Evolutionary conservation across 2,113 vertebrate genomes (phyloP).

Genomic region (Cyprinodon tularosa): DNA sequence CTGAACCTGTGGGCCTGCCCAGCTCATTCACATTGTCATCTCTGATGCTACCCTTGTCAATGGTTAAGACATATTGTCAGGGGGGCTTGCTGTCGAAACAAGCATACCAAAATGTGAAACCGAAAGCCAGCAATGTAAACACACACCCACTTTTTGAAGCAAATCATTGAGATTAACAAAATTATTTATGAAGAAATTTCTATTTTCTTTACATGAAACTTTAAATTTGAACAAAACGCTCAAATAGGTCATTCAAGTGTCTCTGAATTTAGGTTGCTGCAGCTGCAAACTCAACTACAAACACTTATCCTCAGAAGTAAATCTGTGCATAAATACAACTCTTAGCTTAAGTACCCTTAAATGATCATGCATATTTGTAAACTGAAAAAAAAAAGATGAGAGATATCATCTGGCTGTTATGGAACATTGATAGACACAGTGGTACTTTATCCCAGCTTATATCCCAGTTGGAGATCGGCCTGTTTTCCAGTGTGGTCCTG

Average conservation of each 20-base stretch:
- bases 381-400: slow-evolving; percentile 24
- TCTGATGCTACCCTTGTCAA: no score
- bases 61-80: no score
- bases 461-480: no score
- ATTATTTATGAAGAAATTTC: not conserved
- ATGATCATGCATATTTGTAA: slow-evolving; percentile 24
- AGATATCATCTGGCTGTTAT: slow-evolving; percentile 35
- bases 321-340: slow-evolving; percentile 1
- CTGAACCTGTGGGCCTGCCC: no score
- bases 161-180: not conserved
- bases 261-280: slow-evolving; percentile 25
- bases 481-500: no score
- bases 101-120: no score
- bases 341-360: slow-evolving; percentile 4
- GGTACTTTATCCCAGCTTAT: slow-evolving; percentile 39
- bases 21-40: no score
- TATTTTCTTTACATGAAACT: not conserved
- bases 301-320: not conserved
- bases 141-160: not conserved
- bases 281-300: slow-evolving; percentile 10
- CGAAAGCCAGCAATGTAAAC: not conserved
- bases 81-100: no score
- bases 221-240: slow-evolving; percentile 29
- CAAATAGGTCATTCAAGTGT: slow-evolving; percentile 38
- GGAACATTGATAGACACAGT: slow-evolving; percentile 42